phyloP scores from a whole-genome alignment of 2,797 vertebrate species.

The Notamacropus eugenii region DNA sequence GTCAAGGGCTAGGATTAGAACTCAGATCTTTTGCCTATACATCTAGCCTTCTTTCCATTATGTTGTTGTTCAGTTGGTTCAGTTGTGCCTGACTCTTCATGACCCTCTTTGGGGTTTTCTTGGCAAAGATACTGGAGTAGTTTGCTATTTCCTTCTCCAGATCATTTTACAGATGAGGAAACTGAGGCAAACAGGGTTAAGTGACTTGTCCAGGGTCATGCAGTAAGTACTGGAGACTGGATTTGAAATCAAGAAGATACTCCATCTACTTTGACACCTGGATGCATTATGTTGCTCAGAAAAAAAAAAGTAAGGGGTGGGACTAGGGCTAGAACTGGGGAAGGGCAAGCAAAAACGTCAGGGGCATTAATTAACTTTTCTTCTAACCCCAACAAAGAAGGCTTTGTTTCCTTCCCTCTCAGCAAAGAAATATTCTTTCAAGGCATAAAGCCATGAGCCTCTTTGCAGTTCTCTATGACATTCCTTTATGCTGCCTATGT shows the following conservation, averaged over 20 bases:
- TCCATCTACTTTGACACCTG: not conserved
- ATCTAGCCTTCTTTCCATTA: not conserved
- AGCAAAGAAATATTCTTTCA: not conserved
- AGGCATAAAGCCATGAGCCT: not conserved
- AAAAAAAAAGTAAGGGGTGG: not conserved
- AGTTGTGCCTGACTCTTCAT: not conserved
- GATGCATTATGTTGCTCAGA: not conserved
- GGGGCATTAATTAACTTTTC: not conserved
- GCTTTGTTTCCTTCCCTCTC: not conserved
- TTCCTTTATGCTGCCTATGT: not conserved
- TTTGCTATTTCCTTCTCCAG: not conserved
- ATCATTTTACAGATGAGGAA: not conserved
- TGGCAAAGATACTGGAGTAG: not conserved
- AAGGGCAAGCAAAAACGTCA: not conserved
- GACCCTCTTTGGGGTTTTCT: not conserved
- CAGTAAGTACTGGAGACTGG: not conserved
- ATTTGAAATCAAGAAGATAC: not conserved
- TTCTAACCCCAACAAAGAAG: not conserved
- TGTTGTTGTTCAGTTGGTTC: not conserved
- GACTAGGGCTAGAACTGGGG: not conserved
- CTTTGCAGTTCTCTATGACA: not conserved
- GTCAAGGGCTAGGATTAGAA: not conserved
- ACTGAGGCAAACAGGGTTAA: not conserved
- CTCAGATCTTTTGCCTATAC: not conserved
- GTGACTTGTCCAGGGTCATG: not conserved